Evolutionary conservation across 1,140 invertebrate species (phyloP), one percentile per base, ranked within the genome.

Genomic region (Brachionus paranguensis): DNA sequence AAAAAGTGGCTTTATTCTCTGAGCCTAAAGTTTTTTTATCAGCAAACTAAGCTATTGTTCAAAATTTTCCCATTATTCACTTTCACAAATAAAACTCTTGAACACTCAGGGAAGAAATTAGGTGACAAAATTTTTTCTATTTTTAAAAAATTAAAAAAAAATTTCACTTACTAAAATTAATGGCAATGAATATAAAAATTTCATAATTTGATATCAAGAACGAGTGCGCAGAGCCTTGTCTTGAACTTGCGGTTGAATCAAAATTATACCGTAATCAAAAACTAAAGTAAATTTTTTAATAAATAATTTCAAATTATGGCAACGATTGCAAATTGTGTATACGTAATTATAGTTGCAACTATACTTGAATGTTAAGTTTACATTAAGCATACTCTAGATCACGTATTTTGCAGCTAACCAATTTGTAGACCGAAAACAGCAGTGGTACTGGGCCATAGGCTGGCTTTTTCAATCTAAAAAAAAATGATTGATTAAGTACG

Each of bases 161-260:
- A n/a, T 37, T 43, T 4, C 7, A 72, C 37, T 72, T 72, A 72
- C 68, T 41, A 72, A 43, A 17, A 72, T n/a, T 8, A 72, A 41
- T 72, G 68, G 41, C 33, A 72, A 43, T 17, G 33, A 41, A 72
- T 43, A 12, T 10, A 20, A 43, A 72, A 72, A 72, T 72, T 72
- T 37, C 68, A 72, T 72, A 72, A 72, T 72, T 72, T 17, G 14
- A 72, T 45, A 43, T 43, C 68, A 72, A 72, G n/a, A 68, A n/a
- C 65, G 65, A 68, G 65, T 68, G 11, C 12, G 2, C 27, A 68
- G 10, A 24, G 53, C 53, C 53, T 17, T 24, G n/a, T 60, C 53
- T 60, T 60, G 53, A 60, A 60, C 47, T 53, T 14, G 47, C 53
- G 53, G 17, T 60, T 60, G 53, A 60, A 60, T 60, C 8, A 60